Percentiles rank a stretch among this genome's conserved stretches.
These are phyloP conservation scores for Elmis aenea DNA, from an alignment of 2,888 invertebrate genomes.

Conservation along the genomic window DNA sequence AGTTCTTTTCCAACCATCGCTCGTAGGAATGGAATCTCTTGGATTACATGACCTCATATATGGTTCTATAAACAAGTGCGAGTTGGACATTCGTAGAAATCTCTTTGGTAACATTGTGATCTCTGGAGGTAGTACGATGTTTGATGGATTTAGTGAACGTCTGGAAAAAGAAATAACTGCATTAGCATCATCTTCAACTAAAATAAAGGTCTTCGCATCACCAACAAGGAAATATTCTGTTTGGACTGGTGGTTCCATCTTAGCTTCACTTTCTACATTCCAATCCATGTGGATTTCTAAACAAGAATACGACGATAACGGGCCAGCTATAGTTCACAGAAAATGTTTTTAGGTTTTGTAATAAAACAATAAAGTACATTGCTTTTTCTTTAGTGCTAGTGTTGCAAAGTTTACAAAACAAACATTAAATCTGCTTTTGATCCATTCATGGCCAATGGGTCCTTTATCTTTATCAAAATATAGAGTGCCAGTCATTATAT, in stretches of 20 bases:
- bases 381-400: too few relatives aligned
- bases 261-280: not conserved
- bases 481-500: too few relatives aligned
- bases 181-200: not conserved
- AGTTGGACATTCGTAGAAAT: slow-evolving; percentile 12
- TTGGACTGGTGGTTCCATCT: not conserved
- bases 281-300: not conserved
- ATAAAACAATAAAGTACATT: too few relatives aligned
- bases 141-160: not conserved
- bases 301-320: not conserved
- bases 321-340: not conserved
- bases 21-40: slow-evolving; percentile 11
- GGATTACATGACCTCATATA: slow-evolving; percentile 11
- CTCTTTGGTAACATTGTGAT: slow-evolving; percentile 12
- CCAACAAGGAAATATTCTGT: not conserved
- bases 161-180: not conserved
- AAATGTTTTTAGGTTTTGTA: not conserved
- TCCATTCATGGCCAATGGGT: too few relatives aligned
- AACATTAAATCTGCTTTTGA: too few relatives aligned
- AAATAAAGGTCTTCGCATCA: not conserved
- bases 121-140: slow-evolving; percentile 8
- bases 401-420: too few relatives aligned
- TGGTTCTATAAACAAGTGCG: slow-evolving; percentile 9
- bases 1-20: slow-evolving; percentile 10
- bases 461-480: too few relatives aligned